Evolutionary conservation across 1,140 invertebrate genomes (phyloP), one percentile per base, ranked within the genome.

Genomic region (Druon quercuslanigerum): DNA sequence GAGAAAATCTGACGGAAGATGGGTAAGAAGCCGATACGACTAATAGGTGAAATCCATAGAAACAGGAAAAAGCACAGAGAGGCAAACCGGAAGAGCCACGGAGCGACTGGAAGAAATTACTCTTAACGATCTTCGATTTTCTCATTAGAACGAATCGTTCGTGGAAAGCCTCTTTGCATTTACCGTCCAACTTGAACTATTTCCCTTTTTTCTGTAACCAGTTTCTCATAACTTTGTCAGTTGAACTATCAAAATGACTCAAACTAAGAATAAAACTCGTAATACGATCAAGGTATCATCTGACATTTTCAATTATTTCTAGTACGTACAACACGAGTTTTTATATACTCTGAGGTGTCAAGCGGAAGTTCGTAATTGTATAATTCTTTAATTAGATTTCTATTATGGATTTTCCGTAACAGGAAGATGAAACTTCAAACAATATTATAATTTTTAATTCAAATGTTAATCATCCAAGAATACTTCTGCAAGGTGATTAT

Each of bases 51-150:
- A 76, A 40, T 72, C 60, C 13, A 66, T 16, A 66, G 60, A 75
- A 71, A 74, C 54, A 78, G 60, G 70, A 76, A 74, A 73, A 71
- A 75, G 50, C 66, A 51, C 14, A 78, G 75, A 52, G 77, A 72
- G 12, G 77, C 54, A 81, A 86, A 81, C 80, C 84, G 82, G 80
- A 84, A 82, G 80, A 80, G 75, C 72, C 56, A 74, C 60, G 72
- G 81, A 83, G 73, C 83, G 80, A 85, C 81, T 85, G 76, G 81
- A 79, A 85, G 85, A 86, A 88, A 88, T 88, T 87, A 82, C 85
- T 84, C 84, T 84, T 88, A 89, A 89, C 84, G 86, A 88, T 83
- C 84, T 86, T 88, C 87, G 87, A 88, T 89, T 88, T 88, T 87
- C 86, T 87, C 83, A 86, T 89, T 89, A 89, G 84, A 72, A 79